These are phyloP conservation scores for Salminus brasiliensis DNA, from an alignment of 2,113 vertebrate species.

Conservation along the genomic window DNA sequence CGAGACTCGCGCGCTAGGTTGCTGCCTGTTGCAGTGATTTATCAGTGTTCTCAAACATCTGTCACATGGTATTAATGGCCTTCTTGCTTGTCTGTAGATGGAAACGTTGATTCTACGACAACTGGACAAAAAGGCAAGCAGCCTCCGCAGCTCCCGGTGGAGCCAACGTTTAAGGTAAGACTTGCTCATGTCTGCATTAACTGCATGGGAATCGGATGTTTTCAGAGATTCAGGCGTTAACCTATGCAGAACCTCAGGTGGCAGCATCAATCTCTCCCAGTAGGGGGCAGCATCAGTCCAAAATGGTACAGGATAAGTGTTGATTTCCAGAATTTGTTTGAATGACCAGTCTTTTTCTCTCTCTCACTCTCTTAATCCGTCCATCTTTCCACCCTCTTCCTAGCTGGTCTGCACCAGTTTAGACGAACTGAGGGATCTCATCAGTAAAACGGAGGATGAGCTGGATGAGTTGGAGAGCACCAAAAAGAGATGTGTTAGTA, in stretches of 20 bases:
- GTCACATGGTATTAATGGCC: not conserved
- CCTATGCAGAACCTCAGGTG: too few relatives aligned
- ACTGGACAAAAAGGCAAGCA: slow-evolving; percentile 78
- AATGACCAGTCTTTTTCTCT: not conserved
- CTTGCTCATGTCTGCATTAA: not conserved
- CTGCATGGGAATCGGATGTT: too few relatives aligned
- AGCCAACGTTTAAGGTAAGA: slow-evolving; percentile 90
- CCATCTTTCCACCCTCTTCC: slow-evolving; percentile 53
- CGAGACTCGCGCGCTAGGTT: too few relatives aligned
- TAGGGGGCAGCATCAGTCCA: not conserved
- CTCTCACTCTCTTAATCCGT: not conserved
- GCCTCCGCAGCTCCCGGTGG: slow-evolving; percentile 70
- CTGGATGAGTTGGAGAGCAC: slow-evolving; percentile 91
- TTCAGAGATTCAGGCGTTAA: too few relatives aligned
- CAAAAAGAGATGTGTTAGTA: slow-evolving; percentile 95
- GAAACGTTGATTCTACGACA: slow-evolving; percentile 83
- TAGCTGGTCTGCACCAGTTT: slow-evolving; percentile 97
- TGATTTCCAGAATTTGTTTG: too few relatives aligned
- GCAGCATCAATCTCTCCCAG: too few relatives aligned
- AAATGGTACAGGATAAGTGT: too few relatives aligned
- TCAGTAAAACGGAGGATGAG: slow-evolving; percentile 94
- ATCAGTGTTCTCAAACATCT: not conserved
- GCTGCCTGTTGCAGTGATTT: not conserved
- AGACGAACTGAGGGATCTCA: slow-evolving; percentile 93
- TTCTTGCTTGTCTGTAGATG: slow-evolving; percentile 77